Percentiles rank a stretch among this genome's conserved stretches.
Conservation (phyloP, 2,797 vertebrate species). For the Esox masquinongy region DNA sequence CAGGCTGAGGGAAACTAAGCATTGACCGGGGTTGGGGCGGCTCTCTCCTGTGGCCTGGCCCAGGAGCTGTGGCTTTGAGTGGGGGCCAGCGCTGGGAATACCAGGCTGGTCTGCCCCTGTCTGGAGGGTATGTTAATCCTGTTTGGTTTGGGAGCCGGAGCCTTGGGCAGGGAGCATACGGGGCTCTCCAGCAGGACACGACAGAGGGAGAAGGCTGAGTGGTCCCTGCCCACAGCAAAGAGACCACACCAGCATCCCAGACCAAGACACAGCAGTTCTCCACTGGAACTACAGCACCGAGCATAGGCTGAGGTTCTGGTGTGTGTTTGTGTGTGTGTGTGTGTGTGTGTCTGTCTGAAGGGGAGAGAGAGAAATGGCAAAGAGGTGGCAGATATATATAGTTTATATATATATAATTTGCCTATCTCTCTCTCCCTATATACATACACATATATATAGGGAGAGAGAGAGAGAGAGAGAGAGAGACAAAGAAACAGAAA, state of each 20-base stretch:
- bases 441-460: no score
- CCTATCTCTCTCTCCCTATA: no score
- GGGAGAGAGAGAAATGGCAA: background rate
- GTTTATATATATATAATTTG: no score
- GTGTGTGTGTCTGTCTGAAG: background rate
- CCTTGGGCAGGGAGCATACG: background rate
- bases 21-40: background rate
- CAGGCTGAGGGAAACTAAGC: background rate
- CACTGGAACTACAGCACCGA: slow-evolving; percentile 25
- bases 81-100: slow-evolving; percentile 11
- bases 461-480: background rate
- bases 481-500: background rate
- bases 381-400: background rate
- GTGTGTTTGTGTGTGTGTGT: slow-evolving; percentile 17
- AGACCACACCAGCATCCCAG: slow-evolving; percentile 35
- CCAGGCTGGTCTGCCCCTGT: slow-evolving; percentile 18
- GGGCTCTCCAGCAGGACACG: slow-evolving; percentile 16
- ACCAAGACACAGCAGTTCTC: slow-evolving; percentile 8
- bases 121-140: slow-evolving; percentile 48
- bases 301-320: background rate
- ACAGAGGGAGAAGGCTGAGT: slow-evolving; percentile 35
- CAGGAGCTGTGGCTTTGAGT: slow-evolving; percentile 25
- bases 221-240: slow-evolving; percentile 54
- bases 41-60: slow-evolving; percentile 2
- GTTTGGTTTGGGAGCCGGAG: slow-evolving; percentile 42